These are phyloP conservation scores for Chymomyza caudatula DNA, from an alignment of 2,888 invertebrate genomes.

Conservation along the genomic window DNA sequence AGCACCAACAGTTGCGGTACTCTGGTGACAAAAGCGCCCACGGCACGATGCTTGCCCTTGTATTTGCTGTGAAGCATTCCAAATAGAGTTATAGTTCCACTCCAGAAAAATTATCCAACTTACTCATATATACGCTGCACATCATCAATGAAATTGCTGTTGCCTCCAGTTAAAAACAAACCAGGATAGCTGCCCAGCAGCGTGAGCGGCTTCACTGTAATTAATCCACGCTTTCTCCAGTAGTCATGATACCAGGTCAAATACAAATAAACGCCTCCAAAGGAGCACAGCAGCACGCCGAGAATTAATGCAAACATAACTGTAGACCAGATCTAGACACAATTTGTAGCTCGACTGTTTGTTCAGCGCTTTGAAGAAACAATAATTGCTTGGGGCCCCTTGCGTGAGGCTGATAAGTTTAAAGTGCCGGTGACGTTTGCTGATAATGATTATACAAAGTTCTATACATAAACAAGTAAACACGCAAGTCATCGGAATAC, in stretches of 20 bases:
- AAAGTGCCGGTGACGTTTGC: neutral
- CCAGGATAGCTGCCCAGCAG: slow-evolving; percentile 74
- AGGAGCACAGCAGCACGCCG: slow-evolving; percentile 20
- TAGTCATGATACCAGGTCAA: slow-evolving; percentile 70
- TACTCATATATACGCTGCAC: slow-evolving; percentile 55
- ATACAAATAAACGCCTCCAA: slow-evolving; percentile 49
- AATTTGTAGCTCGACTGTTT: slow-evolving; percentile 29
- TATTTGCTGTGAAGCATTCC: slow-evolving; percentile 58
- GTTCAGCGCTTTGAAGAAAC: neutral
- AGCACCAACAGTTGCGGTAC: slow-evolving; percentile 75
- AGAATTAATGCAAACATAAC: slow-evolving; percentile 35
- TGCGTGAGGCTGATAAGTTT: neutral
- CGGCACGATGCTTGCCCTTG: slow-evolving; percentile 63
- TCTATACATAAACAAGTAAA: neutral
- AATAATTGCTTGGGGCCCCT: neutral
- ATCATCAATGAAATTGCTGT: slow-evolving; percentile 38
- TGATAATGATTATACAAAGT: neutral
- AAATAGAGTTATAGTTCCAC: neutral
- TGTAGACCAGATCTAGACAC: neutral
- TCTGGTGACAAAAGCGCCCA: slow-evolving; percentile 76
- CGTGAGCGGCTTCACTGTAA: slow-evolving; percentile 71
- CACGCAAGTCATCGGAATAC: neutral
- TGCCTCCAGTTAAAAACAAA: slow-evolving; percentile 29
- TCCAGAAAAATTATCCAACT: no score
- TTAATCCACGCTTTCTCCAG: slow-evolving; percentile 75